Conservation (phyloP, 2,113 vertebrate genomes). For the Rhinolophus ferrumequinum region DNA sequence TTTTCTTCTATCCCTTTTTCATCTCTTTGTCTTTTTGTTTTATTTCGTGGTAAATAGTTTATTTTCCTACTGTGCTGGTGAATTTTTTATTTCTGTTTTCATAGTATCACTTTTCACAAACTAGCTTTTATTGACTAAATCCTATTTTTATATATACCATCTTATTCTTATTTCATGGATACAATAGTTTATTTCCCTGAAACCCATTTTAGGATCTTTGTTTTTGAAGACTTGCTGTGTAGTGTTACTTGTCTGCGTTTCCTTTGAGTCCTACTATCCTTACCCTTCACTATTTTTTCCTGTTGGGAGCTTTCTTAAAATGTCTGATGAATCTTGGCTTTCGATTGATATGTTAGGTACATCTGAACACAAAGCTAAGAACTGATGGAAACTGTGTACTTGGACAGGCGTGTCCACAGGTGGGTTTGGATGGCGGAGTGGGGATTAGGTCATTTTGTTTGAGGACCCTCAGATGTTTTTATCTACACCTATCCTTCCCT, state of each 20-base stretch:
- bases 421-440: not conserved
- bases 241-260: not conserved
- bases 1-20: not conserved
- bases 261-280: not conserved
- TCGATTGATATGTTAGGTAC: not conserved
- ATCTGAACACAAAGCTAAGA: not conserved
- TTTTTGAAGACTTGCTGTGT: not conserved
- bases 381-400: not conserved
- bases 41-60: not conserved
- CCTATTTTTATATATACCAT: not conserved
- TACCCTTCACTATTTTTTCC: not conserved
- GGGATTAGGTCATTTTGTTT: not conserved
- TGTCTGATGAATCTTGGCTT: not conserved
- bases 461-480: not conserved
- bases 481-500: too few relatives aligned
- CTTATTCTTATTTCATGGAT: not conserved
- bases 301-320: not conserved
- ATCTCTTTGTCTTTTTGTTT: not conserved
- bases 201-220: too few relatives aligned
- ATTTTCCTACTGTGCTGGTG: not conserved
- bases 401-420: too few relatives aligned
- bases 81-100: conserved; percentile 13
- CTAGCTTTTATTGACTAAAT: not conserved
- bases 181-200: not conserved
- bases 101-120: not conserved